Conservation (phyloP, 1,140 invertebrate species). For the Bombus turneri region DNA sequence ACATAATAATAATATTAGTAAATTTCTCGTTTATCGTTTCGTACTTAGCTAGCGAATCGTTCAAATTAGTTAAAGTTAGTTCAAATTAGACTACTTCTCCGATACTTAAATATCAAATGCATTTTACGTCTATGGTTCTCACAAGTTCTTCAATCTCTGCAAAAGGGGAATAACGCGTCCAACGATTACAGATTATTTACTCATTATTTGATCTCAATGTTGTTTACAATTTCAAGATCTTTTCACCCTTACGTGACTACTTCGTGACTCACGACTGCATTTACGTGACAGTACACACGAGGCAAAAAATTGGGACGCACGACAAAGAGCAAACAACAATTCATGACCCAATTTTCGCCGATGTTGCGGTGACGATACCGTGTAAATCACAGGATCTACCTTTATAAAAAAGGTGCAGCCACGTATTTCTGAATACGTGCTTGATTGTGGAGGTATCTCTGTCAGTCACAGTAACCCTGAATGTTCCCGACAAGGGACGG, state of each 20-base stretch:
- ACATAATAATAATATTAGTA: too few species aligned
- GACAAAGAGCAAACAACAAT: conserved; percentile 50
- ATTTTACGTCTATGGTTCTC: too few species aligned
- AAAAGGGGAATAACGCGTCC: too few species aligned
- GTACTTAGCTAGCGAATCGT: too few species aligned
- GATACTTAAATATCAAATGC: too few species aligned
- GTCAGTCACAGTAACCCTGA: conserved; percentile 36
- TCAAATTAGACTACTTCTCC: too few species aligned
- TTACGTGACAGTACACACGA: conserved; percentile 1
- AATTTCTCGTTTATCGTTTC: too few species aligned
- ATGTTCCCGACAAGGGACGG: conserved; percentile 12
- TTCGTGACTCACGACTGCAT: conserved; percentile 52
- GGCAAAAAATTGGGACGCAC: conserved; percentile 58
- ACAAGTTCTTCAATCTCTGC: background rate
- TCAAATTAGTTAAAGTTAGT: too few species aligned
- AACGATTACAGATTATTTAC: too few species aligned
- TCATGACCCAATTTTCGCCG: conserved; percentile 45
- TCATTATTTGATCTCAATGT: too few species aligned
- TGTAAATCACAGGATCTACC: conserved; percentile 6
- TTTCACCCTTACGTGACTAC: conserved; percentile 6
- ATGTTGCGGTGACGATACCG: background rate
- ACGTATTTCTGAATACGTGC: conserved; percentile 18
- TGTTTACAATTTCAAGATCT: background rate
- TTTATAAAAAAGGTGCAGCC: conserved; percentile 6
- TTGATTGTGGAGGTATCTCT: conserved; percentile 25